Evolutionary conservation across 35 echinoderm and acorn worm species (phyloP), one percentile per base, ranked within the genome.

Genomic region (Holothuria glaberrima): DNA sequence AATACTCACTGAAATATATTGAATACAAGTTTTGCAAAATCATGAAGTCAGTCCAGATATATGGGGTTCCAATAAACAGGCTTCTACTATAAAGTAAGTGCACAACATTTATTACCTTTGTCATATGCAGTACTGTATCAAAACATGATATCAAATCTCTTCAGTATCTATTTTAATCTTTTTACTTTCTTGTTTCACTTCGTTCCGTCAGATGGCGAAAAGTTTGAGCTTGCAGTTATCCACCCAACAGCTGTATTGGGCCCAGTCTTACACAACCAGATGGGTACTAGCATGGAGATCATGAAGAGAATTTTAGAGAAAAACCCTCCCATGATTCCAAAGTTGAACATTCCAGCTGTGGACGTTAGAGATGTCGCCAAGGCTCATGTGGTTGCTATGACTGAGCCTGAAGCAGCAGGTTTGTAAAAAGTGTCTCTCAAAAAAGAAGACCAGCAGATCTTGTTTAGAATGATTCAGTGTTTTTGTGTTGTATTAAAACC

Each of bases 171-270:
- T 2, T 12, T 14, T 54, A 9, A 9, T 54, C 16, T 54, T 17
- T 12, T 54, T 14, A 54, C 1, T 9, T 12, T 54, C 50, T 54
- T 54, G 50, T 14, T 54, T 17, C 13, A 14, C 9, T 54, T 54
- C 13, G 12, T 54, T 54, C 50, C 50, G 12, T 54, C 68, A 94
- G 92, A 87, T 76, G 89, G 66, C 17, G 59, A 72, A 1, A 94
- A 94, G 48, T 91, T 94, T 91, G 93, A 94, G 74, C 89, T 94
- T 41, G 88, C 82, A 17, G 88, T 86, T n/a, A 91, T 94, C 35
- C 86, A 94, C 46, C 93, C 93, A 32, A 62, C 82, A 22, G 57
- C 83, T 56, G 73, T 94, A 24, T 21, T 94, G 21, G 93, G 93
- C 0, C 93, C 93, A 20, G 82, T 91, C 9, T 71, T 94, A 10